Evolutionary conservation across 1,140 invertebrate genomes (phyloP).

Genomic region (Musca vetustissima): DNA sequence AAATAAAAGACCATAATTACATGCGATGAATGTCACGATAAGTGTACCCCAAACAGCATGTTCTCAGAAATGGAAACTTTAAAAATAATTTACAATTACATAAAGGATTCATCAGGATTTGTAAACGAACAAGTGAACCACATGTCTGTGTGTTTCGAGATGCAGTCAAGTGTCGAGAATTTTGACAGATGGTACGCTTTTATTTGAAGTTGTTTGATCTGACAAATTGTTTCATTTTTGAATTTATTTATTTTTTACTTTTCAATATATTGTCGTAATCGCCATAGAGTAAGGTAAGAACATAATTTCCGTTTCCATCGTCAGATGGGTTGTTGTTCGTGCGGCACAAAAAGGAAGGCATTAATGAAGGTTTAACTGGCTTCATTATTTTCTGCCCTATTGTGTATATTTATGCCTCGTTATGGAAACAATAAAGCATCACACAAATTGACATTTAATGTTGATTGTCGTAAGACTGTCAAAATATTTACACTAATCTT

Average conservation of each 20-base stretch:
- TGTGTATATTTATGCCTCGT: not conserved
- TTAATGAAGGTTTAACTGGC: no score
- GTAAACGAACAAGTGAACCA: not conserved
- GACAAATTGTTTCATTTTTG: conserved; percentile 37
- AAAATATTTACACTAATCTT: conserved; percentile 18
- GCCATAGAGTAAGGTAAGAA: not conserved
- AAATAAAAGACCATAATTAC: conserved; percentile 21
- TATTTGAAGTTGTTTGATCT: conserved; percentile 49
- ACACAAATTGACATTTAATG: conserved; percentile 21
- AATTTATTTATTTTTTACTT: conserved; percentile 14
- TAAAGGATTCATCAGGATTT: conserved; percentile 18
- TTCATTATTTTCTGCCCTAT: no score
- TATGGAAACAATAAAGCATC: conserved; percentile 1
- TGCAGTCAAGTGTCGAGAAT: conserved; percentile 44
- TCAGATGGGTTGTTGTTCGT: no score
- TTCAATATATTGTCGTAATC: not conserved
- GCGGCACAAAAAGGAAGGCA: no score
- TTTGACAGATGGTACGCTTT: conserved; percentile 53
- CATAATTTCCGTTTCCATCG: not conserved
- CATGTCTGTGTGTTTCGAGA: not conserved
- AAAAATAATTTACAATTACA: conserved; percentile 10
- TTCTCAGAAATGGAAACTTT: not conserved
- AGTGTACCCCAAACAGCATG: not conserved
- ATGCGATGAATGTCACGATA: conserved; percentile 5
- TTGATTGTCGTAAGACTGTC: conserved; percentile 18